Conservation (phyloP, 1,140 invertebrate species). For the Neocloeon triangulifer region DNA sequence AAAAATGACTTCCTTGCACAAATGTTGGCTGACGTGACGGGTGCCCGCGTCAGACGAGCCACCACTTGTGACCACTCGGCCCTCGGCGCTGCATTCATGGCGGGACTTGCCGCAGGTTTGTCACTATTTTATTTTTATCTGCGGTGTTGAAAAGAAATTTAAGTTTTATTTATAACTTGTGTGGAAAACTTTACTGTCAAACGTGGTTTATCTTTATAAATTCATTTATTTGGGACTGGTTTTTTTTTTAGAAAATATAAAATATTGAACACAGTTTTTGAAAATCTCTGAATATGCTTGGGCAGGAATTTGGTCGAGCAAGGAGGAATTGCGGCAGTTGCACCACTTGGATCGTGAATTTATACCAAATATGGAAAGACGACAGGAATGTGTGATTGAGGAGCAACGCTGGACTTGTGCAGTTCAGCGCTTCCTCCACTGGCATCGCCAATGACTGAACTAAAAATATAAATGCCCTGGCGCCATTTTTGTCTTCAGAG, state of each 20-base stretch:
- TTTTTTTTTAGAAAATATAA: too few relatives aligned
- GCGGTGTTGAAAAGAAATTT: conserved; percentile 4
- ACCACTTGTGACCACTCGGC: conserved; percentile 44
- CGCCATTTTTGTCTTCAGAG: too few relatives aligned
- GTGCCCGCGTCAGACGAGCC: conserved; percentile 44
- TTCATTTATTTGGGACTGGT: too few relatives aligned
- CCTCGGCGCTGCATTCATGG: conserved; percentile 55
- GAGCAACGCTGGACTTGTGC: conserved; percentile 10
- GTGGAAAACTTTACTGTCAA: too few relatives aligned
- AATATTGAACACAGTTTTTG: conserved; percentile 6
- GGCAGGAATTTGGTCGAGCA: conserved; percentile 17
- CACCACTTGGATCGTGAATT: conserved; percentile 14
- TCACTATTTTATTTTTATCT: conserved; percentile 2
- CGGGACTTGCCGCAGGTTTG: conserved; percentile 51
- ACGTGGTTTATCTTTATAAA: too few relatives aligned
- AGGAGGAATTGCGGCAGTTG: conserved; percentile 15
- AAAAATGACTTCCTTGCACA: conserved; percentile 79
- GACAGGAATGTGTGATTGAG: too few relatives aligned
- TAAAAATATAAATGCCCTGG: too few relatives aligned
- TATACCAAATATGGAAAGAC: too few relatives aligned
- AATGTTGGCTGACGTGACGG: conserved; percentile 57
- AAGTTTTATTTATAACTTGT: too few relatives aligned
- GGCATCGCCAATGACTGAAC: too few relatives aligned
- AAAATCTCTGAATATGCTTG: too few relatives aligned
- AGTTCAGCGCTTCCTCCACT: too few relatives aligned